A percentile compares a stretch with the other conserved stretches of the same genome.
Conservation (phyloP, 1,140 invertebrate species). For the Gerris buenoi region DNA sequence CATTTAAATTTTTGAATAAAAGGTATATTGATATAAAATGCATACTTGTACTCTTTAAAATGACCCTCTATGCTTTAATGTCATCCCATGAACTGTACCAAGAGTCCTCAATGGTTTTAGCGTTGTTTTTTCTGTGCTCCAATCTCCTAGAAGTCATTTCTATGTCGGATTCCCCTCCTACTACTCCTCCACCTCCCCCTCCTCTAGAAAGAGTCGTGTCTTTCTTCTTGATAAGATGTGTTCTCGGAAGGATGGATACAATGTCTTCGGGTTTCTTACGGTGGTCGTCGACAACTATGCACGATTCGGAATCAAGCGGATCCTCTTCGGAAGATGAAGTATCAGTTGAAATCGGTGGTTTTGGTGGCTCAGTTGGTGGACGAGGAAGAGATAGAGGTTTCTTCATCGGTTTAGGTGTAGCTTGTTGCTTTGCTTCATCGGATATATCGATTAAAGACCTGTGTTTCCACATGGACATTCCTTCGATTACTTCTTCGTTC, state of each 20-base stretch:
- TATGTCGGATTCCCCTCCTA: constrained; percentile 28
- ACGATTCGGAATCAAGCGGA: constrained; percentile 34
- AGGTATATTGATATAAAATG: neutral
- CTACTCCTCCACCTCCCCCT: too few species aligned
- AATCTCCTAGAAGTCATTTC: constrained; percentile 30
- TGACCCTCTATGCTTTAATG: constrained; percentile 15
- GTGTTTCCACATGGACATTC: constrained; percentile 72
- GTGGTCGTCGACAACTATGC: constrained; percentile 56
- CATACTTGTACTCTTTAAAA: neutral
- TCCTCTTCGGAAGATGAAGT: constrained; percentile 11
- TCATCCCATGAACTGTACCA: constrained; percentile 74
- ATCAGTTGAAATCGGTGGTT: neutral
- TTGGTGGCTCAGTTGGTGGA: constrained; percentile 22
- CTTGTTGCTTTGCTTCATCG: constrained; percentile 31
- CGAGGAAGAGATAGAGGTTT: constrained; percentile 30
- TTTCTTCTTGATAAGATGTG: constrained; percentile 27
- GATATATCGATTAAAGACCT: constrained; percentile 58
- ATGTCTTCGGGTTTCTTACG: constrained; percentile 30
- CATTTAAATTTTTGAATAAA: neutral
- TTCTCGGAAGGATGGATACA: constrained; percentile 19
- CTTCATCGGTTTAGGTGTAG: constrained; percentile 27
- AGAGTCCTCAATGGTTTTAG: constrained; percentile 18
- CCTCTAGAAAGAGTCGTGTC: constrained; percentile 28
- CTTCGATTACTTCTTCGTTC: constrained; percentile 53
- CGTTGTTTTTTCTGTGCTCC: constrained; percentile 11